Conservation (phyloP, 2,888 invertebrate genomes). For the Cotesia congregata region DNA sequence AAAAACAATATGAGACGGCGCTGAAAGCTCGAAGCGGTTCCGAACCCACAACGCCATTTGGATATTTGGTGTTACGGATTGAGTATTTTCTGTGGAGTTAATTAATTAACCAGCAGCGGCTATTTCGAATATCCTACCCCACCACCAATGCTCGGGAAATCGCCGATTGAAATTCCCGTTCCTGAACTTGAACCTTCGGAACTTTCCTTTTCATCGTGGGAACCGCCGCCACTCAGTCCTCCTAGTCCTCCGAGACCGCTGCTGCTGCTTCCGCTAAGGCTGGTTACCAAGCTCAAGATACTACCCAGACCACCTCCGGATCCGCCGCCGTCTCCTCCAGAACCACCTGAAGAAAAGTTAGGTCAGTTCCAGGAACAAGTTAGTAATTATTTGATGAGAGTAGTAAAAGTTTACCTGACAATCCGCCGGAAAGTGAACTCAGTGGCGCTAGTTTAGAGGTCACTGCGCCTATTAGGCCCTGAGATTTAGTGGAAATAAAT, state of each 20-base stretch:
- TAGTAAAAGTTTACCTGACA: constrained; percentile 70
- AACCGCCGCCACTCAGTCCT: constrained; percentile 44
- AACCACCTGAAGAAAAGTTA: constrained; percentile 46
- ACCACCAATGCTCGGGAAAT: constrained; percentile 58
- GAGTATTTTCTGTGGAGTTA: constrained; percentile 18
- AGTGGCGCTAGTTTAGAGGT: constrained; percentile 64
- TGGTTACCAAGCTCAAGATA: constrained; percentile 50
- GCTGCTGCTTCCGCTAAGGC: constrained; percentile 53
- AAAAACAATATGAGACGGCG: constrained; percentile 18
- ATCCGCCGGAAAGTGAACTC: constrained; percentile 74
- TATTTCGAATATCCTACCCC: constrained; percentile 52
- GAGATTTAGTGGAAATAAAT: constrained; percentile 64
- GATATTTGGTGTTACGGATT: not conserved
- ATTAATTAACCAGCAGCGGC: not conserved
- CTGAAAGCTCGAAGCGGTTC: constrained; percentile 25
- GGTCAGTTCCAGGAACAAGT: constrained; percentile 26
- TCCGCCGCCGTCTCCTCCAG: constrained; percentile 70
- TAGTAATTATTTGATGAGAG: not conserved
- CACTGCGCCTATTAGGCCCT: constrained; percentile 60
- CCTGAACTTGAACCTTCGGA: constrained; percentile 45
- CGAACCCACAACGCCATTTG: constrained; percentile 1
- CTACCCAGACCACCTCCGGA: constrained; percentile 46
- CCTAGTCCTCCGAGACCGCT: constrained; percentile 49
- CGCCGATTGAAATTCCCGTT: constrained; percentile 58
- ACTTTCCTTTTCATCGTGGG: constrained; percentile 36